Evolutionary conservation across 2,797 vertebrate genomes (phyloP), one percentile per base, ranked within the genome.

Genomic region (Acanthopagrus latus): DNA sequence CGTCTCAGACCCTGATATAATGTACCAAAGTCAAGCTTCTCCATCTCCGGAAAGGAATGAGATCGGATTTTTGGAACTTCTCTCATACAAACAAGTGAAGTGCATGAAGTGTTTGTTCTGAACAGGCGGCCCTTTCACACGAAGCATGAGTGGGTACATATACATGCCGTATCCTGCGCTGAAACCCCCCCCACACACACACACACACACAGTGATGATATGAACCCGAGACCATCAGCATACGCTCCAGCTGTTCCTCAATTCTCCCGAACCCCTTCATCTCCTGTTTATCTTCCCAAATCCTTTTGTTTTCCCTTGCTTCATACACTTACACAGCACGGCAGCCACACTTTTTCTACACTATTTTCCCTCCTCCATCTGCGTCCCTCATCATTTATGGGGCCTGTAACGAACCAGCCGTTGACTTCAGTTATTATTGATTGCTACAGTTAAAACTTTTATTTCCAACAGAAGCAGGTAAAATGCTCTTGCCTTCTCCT

Each of bases 261-360:
- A 59, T 56, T 81, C 82, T 72, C 25, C 25, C 52, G 25, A 29
- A 74, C 57, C 41, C 18, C 47, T 73, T 64, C 71, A 74, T 75
- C 82, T 75, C 78, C 71, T 84, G 87, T 82, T 92, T 89, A 80
- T 86, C 87, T 72, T 87, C 69, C 38, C 38, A 72, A 80, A 86
- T 80, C 80, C 80, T 55, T 81, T 71, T 82, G 75, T 86, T 90
- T 88, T 83, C 56, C 46, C 69, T 65, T 55, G 0, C 68, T 85
- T 55, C 72, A 44, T 76, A 76, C 74, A 85, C 77, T 76, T 50
- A 80, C 18, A 23, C 66, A 83, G 64, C 62, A 63, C 3, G 2
- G 63, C 78, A 75, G 59, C 67, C 47, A 63, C 48, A 25, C 21
- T 76, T 59, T 67, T 54, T 60, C 41, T 57, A n/a, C n/a, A n/a